Percentiles rank a stretch among this genome's conserved stretches.
These are phyloP conservation scores for Ctena decussata DNA, from an alignment of 2,888 invertebrate genomes.

Conservation along the genomic window DNA sequence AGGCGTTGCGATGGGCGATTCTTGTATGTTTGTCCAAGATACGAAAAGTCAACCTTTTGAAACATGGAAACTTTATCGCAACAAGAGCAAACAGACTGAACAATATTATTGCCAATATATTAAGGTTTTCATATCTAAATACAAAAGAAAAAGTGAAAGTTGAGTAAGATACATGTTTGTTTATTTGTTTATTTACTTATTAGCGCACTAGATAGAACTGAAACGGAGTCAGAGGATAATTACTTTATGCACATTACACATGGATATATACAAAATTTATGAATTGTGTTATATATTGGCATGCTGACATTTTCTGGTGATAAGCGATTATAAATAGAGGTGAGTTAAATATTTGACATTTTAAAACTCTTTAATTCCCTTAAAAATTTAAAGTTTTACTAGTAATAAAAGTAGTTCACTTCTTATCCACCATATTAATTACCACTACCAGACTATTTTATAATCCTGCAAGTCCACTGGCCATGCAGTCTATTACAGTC, in stretches of 20 bases:
- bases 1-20: conserved; percentile 22
- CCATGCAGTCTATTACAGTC: no score
- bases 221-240: background rate
- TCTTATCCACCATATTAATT: no score
- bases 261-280: background rate
- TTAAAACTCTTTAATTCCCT: no score
- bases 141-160: background rate
- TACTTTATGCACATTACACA: background rate
- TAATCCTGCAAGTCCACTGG: no score
- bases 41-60: conserved; percentile 12
- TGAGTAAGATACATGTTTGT: conserved; percentile 4
- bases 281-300: no score
- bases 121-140: background rate
- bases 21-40: conserved; percentile 19
- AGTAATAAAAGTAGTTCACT: no score
- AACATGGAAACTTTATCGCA: conserved; percentile 18
- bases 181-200: background rate
- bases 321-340: no score
- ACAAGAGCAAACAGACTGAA: background rate
- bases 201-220: background rate
- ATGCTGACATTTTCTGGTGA: no score
- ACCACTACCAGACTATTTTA: no score
- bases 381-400: no score
- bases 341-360: no score
- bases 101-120: background rate